These are phyloP conservation scores for Heliconius aoede DNA, from an alignment of 2,888 invertebrate species.

Conservation along the genomic window DNA sequence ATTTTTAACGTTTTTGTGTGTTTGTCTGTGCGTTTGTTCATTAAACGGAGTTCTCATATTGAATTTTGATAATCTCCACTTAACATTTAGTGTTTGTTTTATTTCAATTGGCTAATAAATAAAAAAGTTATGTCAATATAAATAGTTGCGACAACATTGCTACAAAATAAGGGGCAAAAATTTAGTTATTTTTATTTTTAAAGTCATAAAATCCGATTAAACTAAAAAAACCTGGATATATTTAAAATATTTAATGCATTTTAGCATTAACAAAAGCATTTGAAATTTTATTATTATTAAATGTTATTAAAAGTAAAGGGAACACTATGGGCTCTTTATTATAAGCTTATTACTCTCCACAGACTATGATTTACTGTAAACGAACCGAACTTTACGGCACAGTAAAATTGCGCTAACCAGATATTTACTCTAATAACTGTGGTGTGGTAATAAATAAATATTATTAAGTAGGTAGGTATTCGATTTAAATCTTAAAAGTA, in stretches of 20 bases:
- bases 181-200: neutral
- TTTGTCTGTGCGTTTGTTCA: too few species aligned
- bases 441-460: conserved; percentile 1
- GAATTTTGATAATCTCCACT: too few species aligned
- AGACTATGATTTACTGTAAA: conserved; percentile 18
- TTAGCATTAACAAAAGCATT: neutral
- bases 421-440: conserved; percentile 11
- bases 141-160: too few species aligned
- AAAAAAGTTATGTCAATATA: too few species aligned
- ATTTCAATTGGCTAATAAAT: too few species aligned
- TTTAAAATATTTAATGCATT: neutral
- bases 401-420: conserved; percentile 20
- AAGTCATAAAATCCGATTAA: neutral
- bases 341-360: conserved; percentile 6
- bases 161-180: neutral
- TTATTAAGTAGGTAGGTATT: too few species aligned
- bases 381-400: conserved; percentile 19
- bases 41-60: too few species aligned
- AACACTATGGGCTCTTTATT: neutral
- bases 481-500: neutral
- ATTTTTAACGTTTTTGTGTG: too few species aligned
- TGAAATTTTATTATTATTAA: conserved; percentile 9
- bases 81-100: too few species aligned
- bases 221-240: neutral
- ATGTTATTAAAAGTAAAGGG: conserved; percentile 14